Evolutionary conservation across 1,140 invertebrate genomes (phyloP), one percentile per base, ranked within the genome.

Genomic region (Rhopalosiphum padi): DNA sequence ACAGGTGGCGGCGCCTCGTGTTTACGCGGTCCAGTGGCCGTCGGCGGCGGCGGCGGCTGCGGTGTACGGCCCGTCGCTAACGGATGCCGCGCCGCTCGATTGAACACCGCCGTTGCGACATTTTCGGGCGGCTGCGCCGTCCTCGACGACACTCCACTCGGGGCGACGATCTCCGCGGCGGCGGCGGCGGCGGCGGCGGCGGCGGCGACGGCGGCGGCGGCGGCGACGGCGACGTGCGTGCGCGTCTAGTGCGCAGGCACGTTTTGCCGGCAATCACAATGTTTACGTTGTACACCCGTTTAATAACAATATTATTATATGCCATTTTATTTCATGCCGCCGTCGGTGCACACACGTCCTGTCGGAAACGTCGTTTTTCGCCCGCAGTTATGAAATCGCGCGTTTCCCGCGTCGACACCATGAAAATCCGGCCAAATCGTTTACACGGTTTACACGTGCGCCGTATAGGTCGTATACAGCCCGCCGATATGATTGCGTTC

Each of bases 41-140:
- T 53, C 87, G n/a, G 43, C 37, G 82, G 35, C 22, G 41, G 15
- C 22, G 82, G 41, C 85, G 41, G 25, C 43, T 6, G 85, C 83
- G 83, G 83, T 37, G 77, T 1, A 0, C 15, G 41, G 77, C n/a
- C 35, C 9, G 83, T 85, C 85, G 41, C 25, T 43, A 30, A 46
- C 35, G 37, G 41, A 46, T 46, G 87, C 2, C 46, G 48, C 87
- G 6, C 23, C 87, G 87, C 46, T 88, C 48, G 46, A 88, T 88
- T 35, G 87, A 88, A 22, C 87, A 88, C 30, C 5, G 30, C 18
- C 87, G 87, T 88, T 88, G 87, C 87, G 87, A 88, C 48, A 88
- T 77, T 77, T 77, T 77, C 60, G 55, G 55, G 55, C 55, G 55
- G 55, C n/a, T 30, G 46, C 86, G 46, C n/a, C 60, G 60, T 77